Percentiles rank a stretch among this genome's conserved stretches.
Evolutionary conservation across 1,140 invertebrate species (phyloP).

Genomic region (Drosophila melanogaster): DNA sequence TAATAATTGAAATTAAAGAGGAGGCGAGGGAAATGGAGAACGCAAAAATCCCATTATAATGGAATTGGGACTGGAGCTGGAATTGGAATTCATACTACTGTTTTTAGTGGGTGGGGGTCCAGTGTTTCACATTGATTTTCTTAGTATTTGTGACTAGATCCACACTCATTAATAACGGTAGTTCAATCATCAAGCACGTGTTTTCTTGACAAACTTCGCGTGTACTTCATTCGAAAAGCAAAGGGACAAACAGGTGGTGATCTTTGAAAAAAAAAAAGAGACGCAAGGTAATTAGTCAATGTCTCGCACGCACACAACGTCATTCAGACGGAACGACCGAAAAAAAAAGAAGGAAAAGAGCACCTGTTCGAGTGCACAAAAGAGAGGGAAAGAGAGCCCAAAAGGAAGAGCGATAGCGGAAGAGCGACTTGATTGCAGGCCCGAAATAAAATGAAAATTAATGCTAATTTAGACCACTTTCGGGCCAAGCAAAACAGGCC

Average conservation of each 20-base stretch:
- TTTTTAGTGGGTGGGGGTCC: constrained; percentile 85
- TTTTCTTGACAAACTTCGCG: not conserved
- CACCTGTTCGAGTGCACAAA: constrained; percentile 44
- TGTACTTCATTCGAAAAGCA: constrained; percentile 7
- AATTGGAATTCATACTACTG: constrained; percentile 51
- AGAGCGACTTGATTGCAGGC: constrained; percentile 27
- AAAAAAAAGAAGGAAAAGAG: constrained; percentile 18
- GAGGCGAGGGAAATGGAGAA: constrained; percentile 11
- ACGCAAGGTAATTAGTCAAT: constrained; percentile 71
- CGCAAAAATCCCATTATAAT: constrained; percentile 30
- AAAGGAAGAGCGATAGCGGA: constrained; percentile 24
- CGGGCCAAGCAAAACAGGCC: not conserved
- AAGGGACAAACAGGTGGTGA: constrained; percentile 47
- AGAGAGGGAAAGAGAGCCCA: constrained; percentile 19
- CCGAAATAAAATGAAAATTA: constrained; percentile 61
- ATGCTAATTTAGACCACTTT: constrained; percentile 68
- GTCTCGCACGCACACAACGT: constrained; percentile 57
- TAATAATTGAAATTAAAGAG: constrained; percentile 77
- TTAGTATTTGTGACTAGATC: constrained; percentile 84
- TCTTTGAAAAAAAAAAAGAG: constrained; percentile 17
- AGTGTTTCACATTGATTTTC: constrained; percentile 83
- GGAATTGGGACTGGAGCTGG: constrained; percentile 9
- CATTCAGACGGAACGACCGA: constrained; percentile 62
- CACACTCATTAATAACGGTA: constrained; percentile 85
- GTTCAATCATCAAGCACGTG: constrained; percentile 65